phyloP scores from a whole-genome alignment of 2,888 invertebrate genomes.

The Drosophila eohydei region DNA sequence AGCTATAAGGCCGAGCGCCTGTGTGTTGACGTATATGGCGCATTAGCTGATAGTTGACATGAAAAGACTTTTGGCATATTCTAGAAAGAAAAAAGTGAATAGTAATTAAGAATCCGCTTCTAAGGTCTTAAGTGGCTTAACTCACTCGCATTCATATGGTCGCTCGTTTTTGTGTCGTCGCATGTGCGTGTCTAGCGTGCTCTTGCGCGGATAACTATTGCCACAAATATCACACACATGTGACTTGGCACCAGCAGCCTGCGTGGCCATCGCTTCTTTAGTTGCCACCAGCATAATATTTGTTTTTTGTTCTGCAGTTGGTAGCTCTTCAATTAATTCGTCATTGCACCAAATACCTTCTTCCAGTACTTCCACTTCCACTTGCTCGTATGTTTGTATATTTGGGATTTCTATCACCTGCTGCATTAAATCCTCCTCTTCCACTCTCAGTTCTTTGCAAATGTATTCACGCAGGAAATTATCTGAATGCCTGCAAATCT shows the following conservation, averaged over 20 bases:
- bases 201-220: constrained; percentile 83
- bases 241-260: constrained; percentile 32
- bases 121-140: neutral
- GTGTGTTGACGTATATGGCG: constrained; percentile 85
- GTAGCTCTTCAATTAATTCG: constrained; percentile 51
- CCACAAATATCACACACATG: constrained; percentile 84
- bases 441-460: constrained; percentile 36
- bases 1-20: constrained; percentile 83
- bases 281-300: constrained; percentile 7
- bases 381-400: constrained; percentile 46
- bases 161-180: constrained; percentile 83
- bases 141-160: constrained; percentile 84
- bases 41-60: constrained; percentile 83
- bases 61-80: constrained; percentile 83
- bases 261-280: neutral
- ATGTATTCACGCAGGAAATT: constrained; percentile 80
- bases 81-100: constrained; percentile 45
- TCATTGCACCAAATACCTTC: constrained; percentile 60
- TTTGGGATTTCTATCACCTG: neutral
- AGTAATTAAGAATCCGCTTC: neutral
- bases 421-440: constrained; percentile 20
- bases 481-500: constrained; percentile 82
- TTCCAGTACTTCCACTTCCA: constrained; percentile 63
- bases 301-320: constrained; percentile 20
- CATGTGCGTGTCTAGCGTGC: constrained; percentile 83